These are phyloP conservation scores for Arremon aurantiirostris DNA, from an alignment of 2,797 vertebrate genomes.

Conservation along the genomic window DNA sequence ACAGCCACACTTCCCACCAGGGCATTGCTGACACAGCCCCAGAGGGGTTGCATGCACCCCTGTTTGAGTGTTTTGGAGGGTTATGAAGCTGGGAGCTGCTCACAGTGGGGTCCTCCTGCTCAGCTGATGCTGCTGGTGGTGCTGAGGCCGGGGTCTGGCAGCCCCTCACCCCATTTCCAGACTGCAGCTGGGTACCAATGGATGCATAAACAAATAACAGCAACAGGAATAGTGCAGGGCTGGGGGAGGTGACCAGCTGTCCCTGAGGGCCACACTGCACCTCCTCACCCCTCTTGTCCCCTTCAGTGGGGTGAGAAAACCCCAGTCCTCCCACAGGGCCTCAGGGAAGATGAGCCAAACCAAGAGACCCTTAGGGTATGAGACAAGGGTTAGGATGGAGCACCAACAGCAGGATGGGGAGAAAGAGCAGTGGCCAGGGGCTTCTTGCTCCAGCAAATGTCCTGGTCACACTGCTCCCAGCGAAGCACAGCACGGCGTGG, in stretches of 20 bases:
- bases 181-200: not conserved
- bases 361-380: not conserved
- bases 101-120: not conserved
- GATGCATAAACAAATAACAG: rapidly evolving
- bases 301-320: not conserved
- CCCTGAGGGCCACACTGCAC: not conserved
- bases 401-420: not conserved
- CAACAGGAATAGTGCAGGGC: not conserved
- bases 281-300: not conserved
- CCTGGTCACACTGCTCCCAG: rapidly evolving
- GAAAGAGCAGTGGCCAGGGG: not conserved
- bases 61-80: not conserved
- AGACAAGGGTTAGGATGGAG: not conserved
- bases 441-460: not conserved
- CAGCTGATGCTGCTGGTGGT: not conserved
- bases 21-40: not conserved
- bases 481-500: rapidly evolving
- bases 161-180: not conserved
- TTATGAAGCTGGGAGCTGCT: not conserved
- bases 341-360: not conserved
- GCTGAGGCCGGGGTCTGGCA: not conserved
- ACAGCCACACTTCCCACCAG: rapidly evolving
- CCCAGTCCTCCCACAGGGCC: not conserved
- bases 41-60: too few relatives aligned
- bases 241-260: not conserved